Evolutionary conservation across 2,888 invertebrate species (phyloP), one percentile per base, ranked within the genome.

Genomic region (Drosophila buzzatii): DNA sequence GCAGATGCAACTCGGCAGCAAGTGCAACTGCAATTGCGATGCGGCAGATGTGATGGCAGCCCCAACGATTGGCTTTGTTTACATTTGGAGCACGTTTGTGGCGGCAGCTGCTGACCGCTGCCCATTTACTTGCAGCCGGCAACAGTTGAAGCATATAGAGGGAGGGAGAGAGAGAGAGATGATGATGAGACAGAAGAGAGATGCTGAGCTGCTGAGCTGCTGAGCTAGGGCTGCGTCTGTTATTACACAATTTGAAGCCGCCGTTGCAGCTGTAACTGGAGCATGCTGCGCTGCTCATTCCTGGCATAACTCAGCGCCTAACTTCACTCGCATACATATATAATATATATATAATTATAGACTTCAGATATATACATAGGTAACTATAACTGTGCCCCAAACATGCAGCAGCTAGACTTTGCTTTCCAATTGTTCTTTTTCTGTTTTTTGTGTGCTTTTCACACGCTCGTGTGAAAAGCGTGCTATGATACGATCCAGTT

Each of bases 61-160:
- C 23, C 51, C 55, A 75, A 23, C 63, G 61, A 49, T 60, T 57
- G 74, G 33, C 49, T 86, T 82, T 86, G 86, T 90, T 86, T 90
- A 86, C 88, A 90, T 88, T 88, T 88, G 88, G 70, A 88, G 90
- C 85, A 86, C 90, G 85, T 86, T 85, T 86, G 85, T 85, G 85
- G 80, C 58, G 62, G 70, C 84, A 84, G 89, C 83, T 82, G 83
- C 81, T 86, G 87, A 79, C 89, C 84, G 57, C 49, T 66, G 76
- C 69, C 83, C 65, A 89, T 84, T 84, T 81, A 70, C 70, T 81
- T 78, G 76, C 87, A 84, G 79, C 81, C 78, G 86, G 71, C 71
- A n/a, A 7, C 41, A 41, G 37, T 39, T 16, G n/a, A 35, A 27
- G 39, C 63, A 14, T 14, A 16, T 14, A 18, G 27, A 37, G 39